Conservation (phyloP, 2,888 invertebrate genomes). For the Euclidia mi region DNA sequence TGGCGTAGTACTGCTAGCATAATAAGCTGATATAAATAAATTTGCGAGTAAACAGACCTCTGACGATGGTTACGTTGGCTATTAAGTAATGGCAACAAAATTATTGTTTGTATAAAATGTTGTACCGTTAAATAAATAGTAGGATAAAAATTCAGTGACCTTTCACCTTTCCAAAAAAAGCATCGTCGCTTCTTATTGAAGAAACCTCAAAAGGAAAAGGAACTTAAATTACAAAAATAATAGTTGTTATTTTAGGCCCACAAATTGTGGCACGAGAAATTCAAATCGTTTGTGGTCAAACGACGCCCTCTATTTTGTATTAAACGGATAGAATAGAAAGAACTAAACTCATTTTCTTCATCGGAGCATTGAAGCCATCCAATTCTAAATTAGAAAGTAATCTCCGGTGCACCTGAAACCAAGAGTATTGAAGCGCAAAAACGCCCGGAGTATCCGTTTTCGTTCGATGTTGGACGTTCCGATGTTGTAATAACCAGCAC, state of each 20-base stretch:
- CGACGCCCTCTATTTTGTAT: conserved; percentile 18
- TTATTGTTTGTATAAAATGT: too few relatives aligned
- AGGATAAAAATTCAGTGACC: too few relatives aligned
- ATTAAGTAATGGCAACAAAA: too few relatives aligned
- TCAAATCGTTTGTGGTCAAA: background rate
- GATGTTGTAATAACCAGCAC: conserved; percentile 61
- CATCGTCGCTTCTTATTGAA: too few relatives aligned
- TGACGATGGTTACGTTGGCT: too few relatives aligned
- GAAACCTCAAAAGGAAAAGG: too few relatives aligned
- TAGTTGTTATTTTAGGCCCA: background rate
- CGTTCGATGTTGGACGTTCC: conserved; percentile 40
- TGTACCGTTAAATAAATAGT: too few relatives aligned
- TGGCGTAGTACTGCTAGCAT: too few relatives aligned
- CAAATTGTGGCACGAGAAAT: conserved; percentile 9
- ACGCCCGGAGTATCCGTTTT: conserved; percentile 49
- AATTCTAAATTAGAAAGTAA: conserved; percentile 59
- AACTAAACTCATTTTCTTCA: conserved; percentile 38
- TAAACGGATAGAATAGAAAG: conserved; percentile 26
- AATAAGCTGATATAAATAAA: too few relatives aligned
- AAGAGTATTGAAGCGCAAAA: conserved; percentile 56
- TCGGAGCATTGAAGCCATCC: conserved; percentile 50
- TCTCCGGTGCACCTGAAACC: conserved; percentile 51
- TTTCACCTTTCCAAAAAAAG: too few relatives aligned
- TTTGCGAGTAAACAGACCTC: too few relatives aligned
- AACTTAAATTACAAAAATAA: too few relatives aligned